A percentile compares a stretch with the other conserved stretches of the same genome.
These are phyloP conservation scores for Trinorchestia longiramus DNA, from an alignment of 1,140 invertebrate genomes.

Conservation along the genomic window DNA sequence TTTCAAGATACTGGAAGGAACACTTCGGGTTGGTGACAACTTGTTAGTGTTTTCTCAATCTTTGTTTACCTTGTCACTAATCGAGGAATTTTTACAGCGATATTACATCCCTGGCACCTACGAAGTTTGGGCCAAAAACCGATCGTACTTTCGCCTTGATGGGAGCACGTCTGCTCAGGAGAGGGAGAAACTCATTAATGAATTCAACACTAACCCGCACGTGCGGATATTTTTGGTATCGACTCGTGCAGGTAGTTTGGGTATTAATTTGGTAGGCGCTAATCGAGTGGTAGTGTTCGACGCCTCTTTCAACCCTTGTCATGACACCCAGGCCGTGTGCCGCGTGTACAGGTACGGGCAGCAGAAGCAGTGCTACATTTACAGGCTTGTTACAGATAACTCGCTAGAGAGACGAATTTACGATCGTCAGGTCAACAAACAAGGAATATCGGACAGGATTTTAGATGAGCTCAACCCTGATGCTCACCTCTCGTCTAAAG, in stretches of 20 bases:
- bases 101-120: slow-evolving; percentile 81
- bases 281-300: slow-evolving; percentile 98
- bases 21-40: slow-evolving; percentile 87
- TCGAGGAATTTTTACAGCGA: slow-evolving; percentile 92
- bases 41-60: slow-evolving; percentile 97
- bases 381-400: slow-evolving; percentile 96
- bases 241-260: slow-evolving; percentile 94
- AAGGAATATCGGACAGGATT: slow-evolving; percentile 94
- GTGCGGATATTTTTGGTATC: slow-evolving; percentile 96
- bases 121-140: slow-evolving; percentile 86
- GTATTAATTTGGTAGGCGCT: slow-evolving; percentile 97
- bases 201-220: slow-evolving; percentile 93
- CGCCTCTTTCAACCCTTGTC: slow-evolving; percentile 99
- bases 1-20: slow-evolving; percentile 92
- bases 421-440: slow-evolving; percentile 97
- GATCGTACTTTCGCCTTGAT: slow-evolving; percentile 78
- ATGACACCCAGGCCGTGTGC: slow-evolving; percentile 98
- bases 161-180: slow-evolving; percentile 94
- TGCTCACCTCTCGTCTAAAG: slow-evolving; percentile 92
- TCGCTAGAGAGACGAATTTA: slow-evolving; percentile 98
- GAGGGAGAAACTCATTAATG: slow-evolving; percentile 95
- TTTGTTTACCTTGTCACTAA: slow-evolving; percentile 94
- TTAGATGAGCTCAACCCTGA: slow-evolving; percentile 98
- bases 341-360: slow-evolving; percentile 94
- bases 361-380: slow-evolving; percentile 93